A percentile compares a stretch with the other conserved stretches of the same genome.
These are phyloP conservation scores for Parasteatoda lunata DNA, from an alignment of 2,888 invertebrate genomes.

Conservation along the genomic window DNA sequence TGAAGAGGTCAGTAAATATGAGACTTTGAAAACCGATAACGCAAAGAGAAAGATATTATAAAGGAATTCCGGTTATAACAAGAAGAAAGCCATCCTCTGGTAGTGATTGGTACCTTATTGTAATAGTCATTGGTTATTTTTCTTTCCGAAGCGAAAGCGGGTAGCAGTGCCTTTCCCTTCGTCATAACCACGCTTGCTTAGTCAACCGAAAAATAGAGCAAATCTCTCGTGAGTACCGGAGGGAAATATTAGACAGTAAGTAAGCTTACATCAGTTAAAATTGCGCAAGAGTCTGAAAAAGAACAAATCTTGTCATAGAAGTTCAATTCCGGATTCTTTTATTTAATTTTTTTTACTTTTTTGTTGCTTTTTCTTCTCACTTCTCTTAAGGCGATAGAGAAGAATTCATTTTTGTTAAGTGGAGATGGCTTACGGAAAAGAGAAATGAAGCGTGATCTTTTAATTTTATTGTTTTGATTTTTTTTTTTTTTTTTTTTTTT, in stretches of 20 bases:
- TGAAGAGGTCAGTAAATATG: no score
- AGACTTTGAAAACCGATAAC: neutral
- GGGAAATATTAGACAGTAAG: neutral
- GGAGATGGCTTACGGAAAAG: neutral
- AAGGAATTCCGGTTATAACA: slow-evolving; percentile 43
- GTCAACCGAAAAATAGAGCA: slow-evolving; percentile 61
- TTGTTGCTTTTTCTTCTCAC: neutral
- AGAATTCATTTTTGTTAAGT: neutral
- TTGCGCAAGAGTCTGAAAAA: neutral
- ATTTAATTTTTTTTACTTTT: neutral
- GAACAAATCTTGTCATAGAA: neutral
- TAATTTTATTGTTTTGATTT: neutral
- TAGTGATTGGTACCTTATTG: slow-evolving; percentile 51
- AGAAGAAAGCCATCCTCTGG: slow-evolving; percentile 15
- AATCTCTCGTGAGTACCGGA: slow-evolving; percentile 16
- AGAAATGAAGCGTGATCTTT: neutral
- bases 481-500: no score
- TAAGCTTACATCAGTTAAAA: neutral
- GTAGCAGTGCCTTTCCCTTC: slow-evolving; percentile 33
- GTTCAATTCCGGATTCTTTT: neutral
- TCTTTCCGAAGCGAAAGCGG: slow-evolving; percentile 28
- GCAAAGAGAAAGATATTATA: slow-evolving; percentile 21
- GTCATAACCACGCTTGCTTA: slow-evolving; percentile 29
- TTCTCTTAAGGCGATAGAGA: neutral
- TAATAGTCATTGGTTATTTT: slow-evolving; percentile 17